Evolutionary conservation across 2,888 invertebrate species (phyloP).

Genomic region (Mythimna vitellina): DNA sequence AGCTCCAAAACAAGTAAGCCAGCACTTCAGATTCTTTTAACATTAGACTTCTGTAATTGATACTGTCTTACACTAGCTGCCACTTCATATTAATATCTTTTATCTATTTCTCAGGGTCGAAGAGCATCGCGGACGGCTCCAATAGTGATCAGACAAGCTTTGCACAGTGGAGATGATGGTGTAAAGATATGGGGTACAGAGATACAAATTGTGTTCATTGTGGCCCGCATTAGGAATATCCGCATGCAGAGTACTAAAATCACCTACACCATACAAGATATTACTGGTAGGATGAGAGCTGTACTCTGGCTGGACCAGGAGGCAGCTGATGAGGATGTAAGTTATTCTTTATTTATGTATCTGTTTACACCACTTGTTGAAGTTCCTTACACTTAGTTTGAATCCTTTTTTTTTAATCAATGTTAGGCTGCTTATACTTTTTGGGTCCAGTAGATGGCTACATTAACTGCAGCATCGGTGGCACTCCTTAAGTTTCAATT

Average conservation of each 20-base stretch:
- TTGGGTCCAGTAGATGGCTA: too few species aligned
- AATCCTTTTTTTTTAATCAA: too few species aligned
- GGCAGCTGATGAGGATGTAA: conserved; percentile 87
- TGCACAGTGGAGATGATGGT: conserved; percentile 87
- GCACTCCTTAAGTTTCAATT: too few species aligned
- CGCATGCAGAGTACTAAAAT: conserved; percentile 88
- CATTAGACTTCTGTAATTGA: neutral
- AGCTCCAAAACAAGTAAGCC: conserved; percentile 84
- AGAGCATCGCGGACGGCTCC: conserved; percentile 88
- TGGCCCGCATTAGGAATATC: conserved; percentile 85
- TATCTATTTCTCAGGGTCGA: conserved; percentile 74
- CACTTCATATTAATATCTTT: neutral
- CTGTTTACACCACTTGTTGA: too few species aligned
- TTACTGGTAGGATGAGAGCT: conserved; percentile 88
- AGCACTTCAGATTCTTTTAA: conserved; percentile 44
- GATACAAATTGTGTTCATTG: conserved; percentile 85
- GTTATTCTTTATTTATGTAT: conserved; percentile 1
- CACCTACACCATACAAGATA: conserved; percentile 88
- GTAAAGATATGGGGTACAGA: conserved; percentile 89
- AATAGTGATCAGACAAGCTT: conserved; percentile 86
- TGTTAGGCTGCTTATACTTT: too few species aligned
- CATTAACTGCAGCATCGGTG: too few species aligned
- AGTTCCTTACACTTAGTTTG: too few species aligned
- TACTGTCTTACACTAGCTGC: neutral
- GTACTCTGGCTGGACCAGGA: conserved; percentile 88